Evolutionary conservation across 1,140 invertebrate species (phyloP).

Genomic region (Caenorhabditis latens): DNA sequence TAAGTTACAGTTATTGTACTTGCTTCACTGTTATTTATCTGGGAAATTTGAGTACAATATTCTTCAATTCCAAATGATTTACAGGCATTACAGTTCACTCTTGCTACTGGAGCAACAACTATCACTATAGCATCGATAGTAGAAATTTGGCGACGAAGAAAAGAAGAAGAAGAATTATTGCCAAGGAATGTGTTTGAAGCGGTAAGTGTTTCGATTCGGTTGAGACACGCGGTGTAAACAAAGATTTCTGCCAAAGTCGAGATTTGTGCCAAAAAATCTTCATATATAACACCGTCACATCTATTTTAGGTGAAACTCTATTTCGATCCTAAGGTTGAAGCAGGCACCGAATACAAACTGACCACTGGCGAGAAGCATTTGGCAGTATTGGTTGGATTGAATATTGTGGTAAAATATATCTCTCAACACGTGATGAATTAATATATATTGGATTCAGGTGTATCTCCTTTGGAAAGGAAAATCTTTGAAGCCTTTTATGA

Average conservation of each 20-base stretch:
- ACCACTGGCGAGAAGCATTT: conserved; percentile 29
- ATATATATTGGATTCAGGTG: not conserved
- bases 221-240: not conserved
- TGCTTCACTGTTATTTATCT: too few species aligned
- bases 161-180: not conserved
- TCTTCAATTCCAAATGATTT: not conserved
- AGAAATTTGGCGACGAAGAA: not conserved
- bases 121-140: conserved; percentile 16
- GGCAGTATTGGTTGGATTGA: conserved; percentile 19
- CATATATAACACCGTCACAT: not conserved
- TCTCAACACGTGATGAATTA: not conserved
- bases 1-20: too few species aligned
- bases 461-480: conserved; percentile 85
- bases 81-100: conserved; percentile 20
- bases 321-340: conserved; percentile 55
- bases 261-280: not conserved
- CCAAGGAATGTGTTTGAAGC: conserved; percentile 14
- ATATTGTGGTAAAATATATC: not conserved
- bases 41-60: not conserved
- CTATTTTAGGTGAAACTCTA: conserved; percentile 33
- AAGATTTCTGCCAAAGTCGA: conserved; percentile 46
- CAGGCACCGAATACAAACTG: conserved; percentile 28
- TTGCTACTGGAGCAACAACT: conserved; percentile 18
- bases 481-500: conserved; percentile 84
- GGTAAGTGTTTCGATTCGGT: not conserved